These are phyloP conservation scores for Xyrichtys novacula DNA, from an alignment of 2,797 vertebrate genomes.

Conservation along the genomic window DNA sequence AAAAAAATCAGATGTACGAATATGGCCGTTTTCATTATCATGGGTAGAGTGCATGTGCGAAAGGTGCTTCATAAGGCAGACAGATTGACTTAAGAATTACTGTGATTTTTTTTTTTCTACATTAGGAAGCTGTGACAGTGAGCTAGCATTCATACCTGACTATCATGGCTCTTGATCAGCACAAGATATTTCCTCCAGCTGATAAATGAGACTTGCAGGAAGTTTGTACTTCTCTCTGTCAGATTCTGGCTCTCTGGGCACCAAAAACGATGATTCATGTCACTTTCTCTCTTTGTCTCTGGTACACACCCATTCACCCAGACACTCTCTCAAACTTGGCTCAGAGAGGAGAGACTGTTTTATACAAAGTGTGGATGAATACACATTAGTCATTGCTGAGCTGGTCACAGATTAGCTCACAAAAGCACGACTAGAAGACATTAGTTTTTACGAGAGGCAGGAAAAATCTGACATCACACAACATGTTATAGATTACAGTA, in stretches of 20 bases:
- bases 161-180: slow-evolving; percentile 3
- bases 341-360: slow-evolving; percentile 12
- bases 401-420: not conserved
- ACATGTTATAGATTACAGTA: slow-evolving; percentile 25
- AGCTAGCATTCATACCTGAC: too few species aligned
- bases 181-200: not conserved
- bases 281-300: not conserved
- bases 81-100: too few species aligned
- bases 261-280: slow-evolving; percentile 53
- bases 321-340: slow-evolving; percentile 15
- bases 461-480: slow-evolving; percentile 20
- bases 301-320: not conserved
- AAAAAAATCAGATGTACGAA: too few species aligned
- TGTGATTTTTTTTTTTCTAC: too few species aligned
- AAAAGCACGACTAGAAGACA: not conserved
- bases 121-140: too few species aligned
- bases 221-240: not conserved
- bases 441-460: slow-evolving; percentile 5
- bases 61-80: too few species aligned
- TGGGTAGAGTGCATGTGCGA: too few species aligned
- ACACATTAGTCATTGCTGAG: slow-evolving; percentile 9
- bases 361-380: slow-evolving; percentile 28
- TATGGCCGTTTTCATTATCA: too few species aligned
- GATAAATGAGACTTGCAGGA: not conserved
- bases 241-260: slow-evolving; percentile 21